Base-by-base conservation (phyloP, 2,888 invertebrate species). In the Neoascia interrupta region DNA sequence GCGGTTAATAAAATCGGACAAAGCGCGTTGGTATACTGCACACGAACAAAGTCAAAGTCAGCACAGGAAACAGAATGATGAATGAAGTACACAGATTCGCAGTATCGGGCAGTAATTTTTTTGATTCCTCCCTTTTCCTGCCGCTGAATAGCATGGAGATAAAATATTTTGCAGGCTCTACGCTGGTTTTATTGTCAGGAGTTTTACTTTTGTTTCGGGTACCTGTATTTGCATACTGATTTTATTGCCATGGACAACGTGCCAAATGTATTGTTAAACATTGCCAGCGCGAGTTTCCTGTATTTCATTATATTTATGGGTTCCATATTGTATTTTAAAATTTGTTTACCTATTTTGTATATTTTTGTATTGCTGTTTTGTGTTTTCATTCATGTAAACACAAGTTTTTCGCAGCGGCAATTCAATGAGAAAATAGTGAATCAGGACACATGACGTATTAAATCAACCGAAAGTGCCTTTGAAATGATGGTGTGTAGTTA, bases 1-100 rank as follows among this genome's bases (percentile, higher is more conserved):
- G 34, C 18, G 49, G 39, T 69, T 69, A 58, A 58, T 45, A 69
- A 69, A 69, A 51, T 60, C 51, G 36, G 60, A 53, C 60, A 41
- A 60, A 60, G 51, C 26, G 1, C 47, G n/a, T 36, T 6, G 31
- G 11, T 11, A 3, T 5, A 15, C 18, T 37, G 5, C 5, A 15
- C 2, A 37, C 1, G 15, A 13, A 15, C 6, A 11, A 19, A 39
- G 10, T 39, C 37, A 18, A 10, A 18, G n/a, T 6, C 23, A 1
- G 28, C 39, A 26, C 26, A 34, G 26, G 43, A 60, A 43, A 60
- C 60, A 13, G 51, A 70, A 61, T 70, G 60, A 70, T 70, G 60
- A 60, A 70, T 53, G 69, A 47, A 53, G 19, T 18, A 13, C 49
- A 18, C 21, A 36, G 8, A 6, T 34, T 11, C 3, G 23, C 4